Evolutionary conservation across 1,140 invertebrate genomes (phyloP), one percentile per base, ranked within the genome.

Genomic region (Elysia chlorotica): DNA sequence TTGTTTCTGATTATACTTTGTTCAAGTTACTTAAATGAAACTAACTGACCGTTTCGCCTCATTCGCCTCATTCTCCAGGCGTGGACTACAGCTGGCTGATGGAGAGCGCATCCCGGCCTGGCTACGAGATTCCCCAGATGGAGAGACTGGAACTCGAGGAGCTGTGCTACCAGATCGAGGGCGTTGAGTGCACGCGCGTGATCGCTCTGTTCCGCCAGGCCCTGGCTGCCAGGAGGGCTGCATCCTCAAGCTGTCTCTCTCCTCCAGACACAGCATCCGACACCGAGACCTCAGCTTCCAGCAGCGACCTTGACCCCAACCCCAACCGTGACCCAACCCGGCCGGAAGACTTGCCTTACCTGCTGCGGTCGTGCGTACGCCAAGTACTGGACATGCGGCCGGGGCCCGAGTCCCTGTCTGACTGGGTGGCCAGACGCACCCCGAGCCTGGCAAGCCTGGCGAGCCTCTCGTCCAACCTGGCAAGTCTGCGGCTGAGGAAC

Each of bases 51-150:
- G n/a, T n/a, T n/a, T n/a, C n/a, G n/a, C n/a, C n/a, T n/a, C n/a
- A n/a, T n/a, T n/a, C n/a, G n/a, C n/a, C n/a, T n/a, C n/a, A n/a
- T n/a, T n/a, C n/a, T n/a, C n/a, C 33, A 71, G 82, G 81, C 23
- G 85, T 85, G 48, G 85, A 86, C 67, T 86, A 86, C 71, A 84
- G 78, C 54, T 86, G 85, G 85, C 76, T 86, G 10, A 76, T 85
- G 1, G 81, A 75, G 28, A 69, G 67, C 21, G 41, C 74, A 17
- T 69, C 76, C 2, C 83, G 82, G 75, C 30, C 59, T 0, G n/a
- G n/a, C n/a, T 86, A 82, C 61, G 77, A 82, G 74, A 81, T 86
- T 53, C 78, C 85, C 1, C 83, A 85, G 59, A 61, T 85, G 28
- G 81, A 85, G 57, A 59, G 82, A 31, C 63, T 85, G 30, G 84